Evolutionary conservation across 1,140 invertebrate genomes (phyloP).

Genomic region (Drosophila sulfurigaster): DNA sequence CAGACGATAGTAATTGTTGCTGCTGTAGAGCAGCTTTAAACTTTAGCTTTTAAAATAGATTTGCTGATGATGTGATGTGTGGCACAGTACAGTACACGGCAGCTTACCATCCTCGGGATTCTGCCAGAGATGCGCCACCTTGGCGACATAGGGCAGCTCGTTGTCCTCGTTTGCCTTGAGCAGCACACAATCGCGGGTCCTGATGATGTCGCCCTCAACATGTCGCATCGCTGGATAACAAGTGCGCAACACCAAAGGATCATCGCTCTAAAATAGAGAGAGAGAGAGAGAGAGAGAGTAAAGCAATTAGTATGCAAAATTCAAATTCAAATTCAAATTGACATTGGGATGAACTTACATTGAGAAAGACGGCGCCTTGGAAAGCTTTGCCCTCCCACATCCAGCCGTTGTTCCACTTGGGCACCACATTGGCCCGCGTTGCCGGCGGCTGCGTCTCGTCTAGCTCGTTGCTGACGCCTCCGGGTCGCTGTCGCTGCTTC

Average conservation of each 20-base stretch:
- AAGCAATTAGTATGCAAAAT: not conserved
- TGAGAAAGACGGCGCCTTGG: conserved; percentile 93
- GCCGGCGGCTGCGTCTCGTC: conserved; percentile 79
- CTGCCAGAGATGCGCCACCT: conserved; percentile 97
- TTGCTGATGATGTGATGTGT: not conserved
- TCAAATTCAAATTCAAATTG: not conserved
- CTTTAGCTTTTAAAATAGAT: too few relatives aligned
- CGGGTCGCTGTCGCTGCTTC: conserved; percentile 70
- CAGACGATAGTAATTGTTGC: too few relatives aligned
- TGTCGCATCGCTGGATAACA: conserved; percentile 97
- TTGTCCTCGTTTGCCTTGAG: conserved; percentile 92
- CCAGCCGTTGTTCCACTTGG: conserved; percentile 96
- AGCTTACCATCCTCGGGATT: conserved; percentile 94
- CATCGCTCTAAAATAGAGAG: conserved; percentile 89
- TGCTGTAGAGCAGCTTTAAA: too few relatives aligned
- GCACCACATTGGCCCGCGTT: conserved; percentile 86
- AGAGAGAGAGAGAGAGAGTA: conserved; percentile 44
- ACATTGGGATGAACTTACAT: conserved; percentile 88
- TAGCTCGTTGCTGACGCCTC: conserved; percentile 71
- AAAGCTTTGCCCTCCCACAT: conserved; percentile 94
- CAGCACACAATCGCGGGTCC: conserved; percentile 94
- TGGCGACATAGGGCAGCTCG: conserved; percentile 97
- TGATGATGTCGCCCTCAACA: conserved; percentile 92
- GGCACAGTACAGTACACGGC: conserved; percentile 6
- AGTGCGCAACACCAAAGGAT: conserved; percentile 89